Percentiles rank a stretch among this genome's conserved stretches.
Evolutionary conservation across 2,797 vertebrate genomes (phyloP).

Genomic region (Trachurus trachurus): DNA sequence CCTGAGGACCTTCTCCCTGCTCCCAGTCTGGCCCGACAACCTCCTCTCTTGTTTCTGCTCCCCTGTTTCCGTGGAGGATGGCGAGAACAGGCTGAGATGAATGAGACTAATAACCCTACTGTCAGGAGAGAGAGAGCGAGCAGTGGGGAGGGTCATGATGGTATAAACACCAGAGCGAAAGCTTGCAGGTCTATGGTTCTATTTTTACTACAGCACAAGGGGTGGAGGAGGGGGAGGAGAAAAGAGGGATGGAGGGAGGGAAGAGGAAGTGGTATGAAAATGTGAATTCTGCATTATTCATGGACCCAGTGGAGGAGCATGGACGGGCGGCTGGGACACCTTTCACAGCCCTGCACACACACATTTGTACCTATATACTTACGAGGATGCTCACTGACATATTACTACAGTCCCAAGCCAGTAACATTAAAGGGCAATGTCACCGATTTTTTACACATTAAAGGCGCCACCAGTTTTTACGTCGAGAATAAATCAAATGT

Average conservation of each 20-base stretch:
- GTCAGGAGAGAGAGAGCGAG: conserved; percentile 63
- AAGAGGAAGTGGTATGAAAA: conserved; percentile 80
- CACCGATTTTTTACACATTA: background rate
- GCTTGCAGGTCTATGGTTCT: conserved; percentile 79
- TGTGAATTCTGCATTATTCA: conserved; percentile 83
- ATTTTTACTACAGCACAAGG: conserved; percentile 78
- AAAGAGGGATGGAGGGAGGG: conserved; percentile 46
- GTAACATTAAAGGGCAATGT: background rate
- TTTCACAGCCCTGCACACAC: conserved; percentile 54
- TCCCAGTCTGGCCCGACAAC: conserved; percentile 65
- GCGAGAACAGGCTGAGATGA: conserved; percentile 71
- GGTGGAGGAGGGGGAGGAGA: conserved; percentile 58
- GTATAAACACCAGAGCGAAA: conserved; percentile 80
- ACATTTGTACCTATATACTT: conserved; percentile 6
- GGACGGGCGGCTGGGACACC: conserved; percentile 43
- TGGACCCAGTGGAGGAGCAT: conserved; percentile 69
- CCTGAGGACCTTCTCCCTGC: conserved; percentile 67
- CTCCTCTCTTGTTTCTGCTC: conserved; percentile 64
- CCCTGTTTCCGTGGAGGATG: conserved; percentile 54
- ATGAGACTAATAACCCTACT: conserved; percentile 74
- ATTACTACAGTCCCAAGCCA: background rate
- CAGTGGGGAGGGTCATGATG: conserved; percentile 68
- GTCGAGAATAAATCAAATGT: conserved; percentile 11
- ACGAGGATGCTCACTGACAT: conserved; percentile 14
- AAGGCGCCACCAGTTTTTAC: conserved; percentile 1